Conservation (phyloP, 2,113 vertebrate species). For the Tragelaphus strepsiceros region DNA sequence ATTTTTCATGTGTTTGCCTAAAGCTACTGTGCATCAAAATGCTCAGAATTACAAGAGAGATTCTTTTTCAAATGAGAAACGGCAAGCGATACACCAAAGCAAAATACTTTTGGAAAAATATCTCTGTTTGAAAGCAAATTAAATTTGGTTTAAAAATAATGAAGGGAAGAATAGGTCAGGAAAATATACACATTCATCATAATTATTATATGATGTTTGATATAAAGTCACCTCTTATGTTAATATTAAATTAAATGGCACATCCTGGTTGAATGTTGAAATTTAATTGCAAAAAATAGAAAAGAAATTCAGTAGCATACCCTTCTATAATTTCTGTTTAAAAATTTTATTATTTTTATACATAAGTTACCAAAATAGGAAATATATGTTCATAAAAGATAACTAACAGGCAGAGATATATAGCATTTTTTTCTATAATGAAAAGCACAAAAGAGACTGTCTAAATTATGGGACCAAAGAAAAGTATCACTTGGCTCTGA, state of each 20-base stretch:
- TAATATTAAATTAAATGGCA: neutral
- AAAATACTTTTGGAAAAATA: neutral
- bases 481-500: neutral
- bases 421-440: neutral
- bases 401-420: neutral
- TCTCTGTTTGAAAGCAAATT: neutral
- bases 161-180: neutral
- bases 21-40: neutral
- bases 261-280: neutral
- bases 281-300: neutral
- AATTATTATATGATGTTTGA: neutral
- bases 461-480: neutral
- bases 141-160: neutral
- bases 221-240: neutral
- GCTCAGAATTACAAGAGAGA: neutral
- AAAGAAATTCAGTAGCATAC: neutral
- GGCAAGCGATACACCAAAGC: neutral
- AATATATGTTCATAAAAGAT: neutral
- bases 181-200: neutral
- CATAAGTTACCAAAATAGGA: neutral
- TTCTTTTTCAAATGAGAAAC: constrained; percentile 19
- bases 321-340: neutral
- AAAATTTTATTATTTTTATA: neutral
- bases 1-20: neutral
- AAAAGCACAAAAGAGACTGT: neutral